phyloP scores from a whole-genome alignment of 2,888 invertebrate species.

The Lasioglossum zephyrum region DNA sequence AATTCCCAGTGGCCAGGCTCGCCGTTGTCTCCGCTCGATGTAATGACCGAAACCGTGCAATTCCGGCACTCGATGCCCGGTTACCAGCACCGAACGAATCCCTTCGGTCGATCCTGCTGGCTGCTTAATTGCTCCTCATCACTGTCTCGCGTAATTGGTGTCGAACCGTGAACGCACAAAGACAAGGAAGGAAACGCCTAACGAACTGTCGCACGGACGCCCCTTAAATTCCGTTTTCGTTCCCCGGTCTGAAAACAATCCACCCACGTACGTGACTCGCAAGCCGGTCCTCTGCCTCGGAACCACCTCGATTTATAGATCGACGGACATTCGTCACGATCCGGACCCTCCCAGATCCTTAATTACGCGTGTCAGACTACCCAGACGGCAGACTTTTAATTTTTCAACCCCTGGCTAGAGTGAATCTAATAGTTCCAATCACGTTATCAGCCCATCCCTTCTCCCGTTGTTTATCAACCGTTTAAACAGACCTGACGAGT shows the following conservation, averaged over 20 bases:
- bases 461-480: background rate
- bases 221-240: conserved; percentile 4
- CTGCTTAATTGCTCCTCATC: conserved; percentile 63
- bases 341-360: background rate
- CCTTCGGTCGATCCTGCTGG: conserved; percentile 54
- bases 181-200: conserved; percentile 31
- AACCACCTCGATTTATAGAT: background rate
- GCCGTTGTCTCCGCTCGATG: conserved; percentile 39
- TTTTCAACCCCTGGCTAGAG: background rate
- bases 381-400: background rate
- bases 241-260: conserved; percentile 14
- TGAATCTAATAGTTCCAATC: background rate
- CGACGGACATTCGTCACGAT: conserved; percentile 9
- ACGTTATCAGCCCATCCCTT: background rate
- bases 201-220: conserved; percentile 19
- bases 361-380: background rate
- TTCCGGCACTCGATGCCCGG: conserved; percentile 22
- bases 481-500: background rate
- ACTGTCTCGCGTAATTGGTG: conserved; percentile 59
- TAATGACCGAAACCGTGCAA: conserved; percentile 50
- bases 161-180: conserved; percentile 46
- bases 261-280: background rate
- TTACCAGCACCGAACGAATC: conserved; percentile 24
- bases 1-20: conserved; percentile 57
- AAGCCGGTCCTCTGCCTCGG: background rate